A percentile compares a stretch with the other conserved stretches of the same genome.
Evolutionary conservation across 2,113 vertebrate genomes (phyloP).

Genomic region (Hipposideros armiger): DNA sequence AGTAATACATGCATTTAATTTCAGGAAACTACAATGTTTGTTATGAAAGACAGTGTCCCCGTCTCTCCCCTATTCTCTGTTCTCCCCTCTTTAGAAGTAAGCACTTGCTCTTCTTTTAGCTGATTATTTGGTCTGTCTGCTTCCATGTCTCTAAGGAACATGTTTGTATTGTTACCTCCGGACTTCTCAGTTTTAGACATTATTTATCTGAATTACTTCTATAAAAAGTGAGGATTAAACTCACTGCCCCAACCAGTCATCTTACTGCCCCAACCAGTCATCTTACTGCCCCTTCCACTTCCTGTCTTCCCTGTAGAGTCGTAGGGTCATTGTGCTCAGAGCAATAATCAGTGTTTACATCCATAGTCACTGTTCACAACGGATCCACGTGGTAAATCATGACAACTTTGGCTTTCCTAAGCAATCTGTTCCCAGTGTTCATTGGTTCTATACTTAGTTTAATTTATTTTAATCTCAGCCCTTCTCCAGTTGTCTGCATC

Average conservation of each 20-base stretch:
- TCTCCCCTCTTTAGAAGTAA: neutral
- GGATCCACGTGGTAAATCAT: neutral
- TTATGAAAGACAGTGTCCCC: neutral
- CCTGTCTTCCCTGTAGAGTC: neutral
- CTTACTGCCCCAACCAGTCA: neutral
- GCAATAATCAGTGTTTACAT: neutral
- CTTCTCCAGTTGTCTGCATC: neutral
- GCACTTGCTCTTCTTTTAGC: neutral
- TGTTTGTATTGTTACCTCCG: neutral
- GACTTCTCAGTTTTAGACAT: neutral
- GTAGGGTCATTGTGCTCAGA: neutral
- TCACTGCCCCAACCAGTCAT: too few species aligned
- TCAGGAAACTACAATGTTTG: neutral
- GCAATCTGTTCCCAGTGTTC: neutral
- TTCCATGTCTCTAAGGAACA: neutral
- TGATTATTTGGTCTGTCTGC: neutral
- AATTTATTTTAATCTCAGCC: neutral
- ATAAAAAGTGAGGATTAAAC: neutral
- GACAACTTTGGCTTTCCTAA: neutral
- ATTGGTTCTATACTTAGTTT: neutral
- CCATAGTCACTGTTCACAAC: neutral
- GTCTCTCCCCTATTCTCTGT: neutral
- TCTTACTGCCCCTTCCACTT: neutral
- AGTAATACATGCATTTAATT: neutral
- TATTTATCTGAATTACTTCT: neutral